Evolutionary conservation across 2,797 vertebrate genomes (phyloP).

Genomic region (Epinephelus coioides): DNA sequence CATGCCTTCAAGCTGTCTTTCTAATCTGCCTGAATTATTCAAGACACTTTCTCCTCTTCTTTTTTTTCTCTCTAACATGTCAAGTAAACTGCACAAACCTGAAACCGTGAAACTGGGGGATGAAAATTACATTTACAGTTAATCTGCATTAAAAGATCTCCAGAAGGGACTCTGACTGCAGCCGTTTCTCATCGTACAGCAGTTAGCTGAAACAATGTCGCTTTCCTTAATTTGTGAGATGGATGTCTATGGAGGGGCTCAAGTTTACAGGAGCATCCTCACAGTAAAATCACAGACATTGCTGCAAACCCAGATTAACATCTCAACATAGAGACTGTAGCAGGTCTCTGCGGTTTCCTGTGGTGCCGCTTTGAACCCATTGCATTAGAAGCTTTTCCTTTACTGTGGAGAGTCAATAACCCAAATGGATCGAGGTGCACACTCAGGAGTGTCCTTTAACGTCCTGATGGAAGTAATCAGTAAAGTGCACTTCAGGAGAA

Average conservation of each 20-base stretch:
- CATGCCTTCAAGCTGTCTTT: constrained; percentile 55
- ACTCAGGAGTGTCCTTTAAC: constrained; percentile 48
- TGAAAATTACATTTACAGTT: constrained; percentile 14
- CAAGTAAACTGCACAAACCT: constrained; percentile 37
- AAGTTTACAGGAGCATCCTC: neutral
- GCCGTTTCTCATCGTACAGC: constrained; percentile 6
- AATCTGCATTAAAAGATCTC: constrained; percentile 25
- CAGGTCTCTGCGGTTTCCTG: constrained; percentile 5
- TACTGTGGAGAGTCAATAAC: constrained; percentile 62
- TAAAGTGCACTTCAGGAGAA: constrained; percentile 70
- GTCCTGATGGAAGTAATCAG: constrained; percentile 69
- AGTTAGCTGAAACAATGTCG: constrained; percentile 22
- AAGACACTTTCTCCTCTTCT: constrained; percentile 50
- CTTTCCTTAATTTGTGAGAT: neutral
- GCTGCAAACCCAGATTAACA: constrained; percentile 8
- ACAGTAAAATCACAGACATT: neutral
- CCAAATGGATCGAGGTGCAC: constrained; percentile 63
- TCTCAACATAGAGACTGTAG: constrained; percentile 19
- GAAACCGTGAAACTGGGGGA: neutral
- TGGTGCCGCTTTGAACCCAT: constrained; percentile 33
- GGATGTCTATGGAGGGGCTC: neutral
- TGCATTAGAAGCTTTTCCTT: constrained; percentile 56
- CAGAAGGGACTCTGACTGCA: neutral
- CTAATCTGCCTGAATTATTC: constrained; percentile 70
- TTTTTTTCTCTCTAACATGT: constrained; percentile 18